A percentile compares a stretch with the other conserved stretches of the same genome.
phyloP scores from a whole-genome alignment of 2,797 vertebrate species.

The Melanotaenia pygmaea region DNA sequence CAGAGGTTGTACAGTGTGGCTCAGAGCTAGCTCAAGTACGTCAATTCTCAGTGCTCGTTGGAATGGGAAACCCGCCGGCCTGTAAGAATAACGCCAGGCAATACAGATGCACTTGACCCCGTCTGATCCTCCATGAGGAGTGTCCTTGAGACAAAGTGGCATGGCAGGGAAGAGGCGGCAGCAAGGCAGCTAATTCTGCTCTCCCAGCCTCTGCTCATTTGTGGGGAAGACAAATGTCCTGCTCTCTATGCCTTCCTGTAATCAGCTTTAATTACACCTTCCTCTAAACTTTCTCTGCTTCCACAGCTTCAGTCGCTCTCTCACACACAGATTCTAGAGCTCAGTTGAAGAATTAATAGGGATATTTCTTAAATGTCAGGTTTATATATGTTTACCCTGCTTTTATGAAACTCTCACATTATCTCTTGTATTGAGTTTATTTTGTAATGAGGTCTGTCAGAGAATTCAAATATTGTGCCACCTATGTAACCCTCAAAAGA shows the following conservation, averaged over 20 bases:
- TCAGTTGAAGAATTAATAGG: neutral
- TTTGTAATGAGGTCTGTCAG: constrained; percentile 20
- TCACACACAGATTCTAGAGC: constrained; percentile 6
- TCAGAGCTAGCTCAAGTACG: constrained; percentile 55
- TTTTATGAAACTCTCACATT: neutral
- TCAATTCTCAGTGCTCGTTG: constrained; percentile 41
- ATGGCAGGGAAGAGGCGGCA: constrained; percentile 42
- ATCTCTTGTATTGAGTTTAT: neutral
- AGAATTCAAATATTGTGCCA: constrained; percentile 25
- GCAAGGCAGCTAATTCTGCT: constrained; percentile 66
- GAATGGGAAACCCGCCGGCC: constrained; percentile 49
- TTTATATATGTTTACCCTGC: neutral
- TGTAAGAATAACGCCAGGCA: constrained; percentile 63
- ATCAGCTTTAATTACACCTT: constrained; percentile 78
- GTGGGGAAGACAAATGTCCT: constrained; percentile 62
- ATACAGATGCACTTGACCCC: constrained; percentile 72
- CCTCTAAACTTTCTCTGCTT: constrained; percentile 54
- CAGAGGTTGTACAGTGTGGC: constrained; percentile 53
- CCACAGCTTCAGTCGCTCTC: constrained; percentile 44
- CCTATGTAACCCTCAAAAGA: constrained; percentile 35
- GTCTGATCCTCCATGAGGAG: constrained; percentile 66
- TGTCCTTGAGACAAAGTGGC: constrained; percentile 74
- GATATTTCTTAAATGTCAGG: neutral
- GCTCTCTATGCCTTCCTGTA: constrained; percentile 60
- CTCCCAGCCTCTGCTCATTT: constrained; percentile 65